phyloP scores from a whole-genome alignment of 2,888 invertebrate species.

The Synanthedon andrenaeformis region DNA sequence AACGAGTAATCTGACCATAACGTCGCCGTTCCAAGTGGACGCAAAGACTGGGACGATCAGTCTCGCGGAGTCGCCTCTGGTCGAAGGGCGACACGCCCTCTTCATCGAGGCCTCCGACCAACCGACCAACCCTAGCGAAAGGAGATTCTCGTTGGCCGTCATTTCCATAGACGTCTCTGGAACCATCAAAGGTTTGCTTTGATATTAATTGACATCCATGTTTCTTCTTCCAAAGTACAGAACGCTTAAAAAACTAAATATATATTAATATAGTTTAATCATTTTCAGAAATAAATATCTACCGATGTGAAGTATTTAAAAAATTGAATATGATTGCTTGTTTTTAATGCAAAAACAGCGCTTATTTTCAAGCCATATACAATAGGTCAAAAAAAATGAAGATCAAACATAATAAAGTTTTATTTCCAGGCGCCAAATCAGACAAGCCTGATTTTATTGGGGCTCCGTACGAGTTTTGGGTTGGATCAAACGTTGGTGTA shows the following conservation, averaged over 20 bases:
- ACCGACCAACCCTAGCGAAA: constrained; percentile 86
- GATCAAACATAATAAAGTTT: too few relatives aligned
- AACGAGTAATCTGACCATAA: constrained; percentile 73
- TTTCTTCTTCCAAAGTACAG: neutral
- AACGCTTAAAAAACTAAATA: neutral
- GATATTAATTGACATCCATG: neutral
- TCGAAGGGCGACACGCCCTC: constrained; percentile 80
- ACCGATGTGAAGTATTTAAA: too few relatives aligned
- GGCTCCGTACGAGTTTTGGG: constrained; percentile 91
- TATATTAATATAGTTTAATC: too few relatives aligned
- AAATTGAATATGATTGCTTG: too few relatives aligned
- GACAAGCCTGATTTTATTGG: constrained; percentile 83
- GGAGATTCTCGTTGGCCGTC: constrained; percentile 85
- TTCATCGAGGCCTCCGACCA: constrained; percentile 88
- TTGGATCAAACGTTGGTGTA: constrained; percentile 85
- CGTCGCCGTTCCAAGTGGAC: constrained; percentile 79
- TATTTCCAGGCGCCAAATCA: constrained; percentile 48
- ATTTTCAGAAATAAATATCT: too few relatives aligned
- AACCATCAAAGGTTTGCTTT: constrained; percentile 48
- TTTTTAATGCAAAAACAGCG: too few relatives aligned
- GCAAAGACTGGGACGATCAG: constrained; percentile 76
- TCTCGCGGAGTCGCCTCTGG: constrained; percentile 74
- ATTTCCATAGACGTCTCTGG: constrained; percentile 82
- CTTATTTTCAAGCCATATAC: too few relatives aligned
- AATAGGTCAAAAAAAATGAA: too few relatives aligned